These are phyloP conservation scores for Verasper variegatus DNA, from an alignment of 2,113 vertebrate genomes.

Conservation along the genomic window DNA sequence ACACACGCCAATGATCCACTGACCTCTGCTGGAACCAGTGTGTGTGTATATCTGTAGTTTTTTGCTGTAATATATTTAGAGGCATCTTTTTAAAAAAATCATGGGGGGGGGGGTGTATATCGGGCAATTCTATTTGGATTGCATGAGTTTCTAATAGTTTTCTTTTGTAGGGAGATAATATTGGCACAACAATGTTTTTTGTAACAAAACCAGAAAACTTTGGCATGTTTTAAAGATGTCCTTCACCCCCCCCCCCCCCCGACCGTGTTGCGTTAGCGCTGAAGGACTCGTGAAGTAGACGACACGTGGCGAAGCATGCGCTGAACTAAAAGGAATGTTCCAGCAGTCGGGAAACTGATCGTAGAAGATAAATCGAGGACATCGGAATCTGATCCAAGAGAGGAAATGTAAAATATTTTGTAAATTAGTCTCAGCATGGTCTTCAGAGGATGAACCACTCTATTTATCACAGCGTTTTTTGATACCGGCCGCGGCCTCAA, in stretches of 20 bases:
- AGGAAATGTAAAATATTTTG: constrained; percentile 65
- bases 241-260: constrained; percentile 3
- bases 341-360: constrained; percentile 4
- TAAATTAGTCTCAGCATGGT: constrained; percentile 68
- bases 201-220: constrained; percentile 60
- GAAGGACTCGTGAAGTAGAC: constrained; percentile 32
- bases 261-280: constrained; percentile 29
- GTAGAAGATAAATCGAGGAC: constrained; percentile 17
- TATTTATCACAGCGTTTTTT: constrained; percentile 61
- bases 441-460: constrained; percentile 68
- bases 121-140: constrained; percentile 81
- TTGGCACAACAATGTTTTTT: constrained; percentile 63
- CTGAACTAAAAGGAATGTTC: constrained; percentile 36
- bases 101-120: constrained; percentile 55
- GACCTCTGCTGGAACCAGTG: constrained; percentile 73
- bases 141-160: constrained; percentile 79
- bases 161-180: constrained; percentile 72
- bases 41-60: constrained; percentile 84
- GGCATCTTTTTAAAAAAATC: constrained; percentile 81
- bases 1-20: constrained; percentile 58
- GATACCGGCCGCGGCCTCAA: constrained; percentile 52
- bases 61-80: constrained; percentile 83
- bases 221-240: constrained; percentile 67
- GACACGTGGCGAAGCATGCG: constrained; percentile 43
- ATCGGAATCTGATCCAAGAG: constrained; percentile 9